Percentiles rank a stretch among this genome's conserved stretches.
Conservation (phyloP, 2,797 vertebrate species). For the Aulostomus chinensis region DNA sequence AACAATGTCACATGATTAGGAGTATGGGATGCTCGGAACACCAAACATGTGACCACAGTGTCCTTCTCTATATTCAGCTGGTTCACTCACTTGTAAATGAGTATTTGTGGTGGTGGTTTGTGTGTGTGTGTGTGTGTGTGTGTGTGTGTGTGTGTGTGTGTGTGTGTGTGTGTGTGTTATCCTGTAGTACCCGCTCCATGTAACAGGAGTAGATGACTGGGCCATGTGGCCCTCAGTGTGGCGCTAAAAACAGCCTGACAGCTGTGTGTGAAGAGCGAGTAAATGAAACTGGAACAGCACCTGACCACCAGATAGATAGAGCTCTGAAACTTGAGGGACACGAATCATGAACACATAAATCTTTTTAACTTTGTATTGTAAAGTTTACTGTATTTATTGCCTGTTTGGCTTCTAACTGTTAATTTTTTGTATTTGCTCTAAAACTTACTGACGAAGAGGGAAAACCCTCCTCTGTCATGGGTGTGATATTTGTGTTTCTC, state of each 20-base stretch:
- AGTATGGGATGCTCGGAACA: slow-evolving; percentile 22
- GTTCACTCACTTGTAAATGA: slow-evolving; percentile 19
- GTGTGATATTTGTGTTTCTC: no score
- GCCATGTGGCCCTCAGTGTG: slow-evolving; percentile 57
- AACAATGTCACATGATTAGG: slow-evolving; percentile 33
- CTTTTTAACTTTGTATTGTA: neutral
- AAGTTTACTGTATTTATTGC: neutral
- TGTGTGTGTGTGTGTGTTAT: slow-evolving; percentile 14
- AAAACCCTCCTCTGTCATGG: no score
- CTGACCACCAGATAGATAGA: slow-evolving; percentile 33
- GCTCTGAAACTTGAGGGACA: slow-evolving; percentile 14
- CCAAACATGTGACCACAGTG: slow-evolving; percentile 37
- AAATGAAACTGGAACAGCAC: slow-evolving; percentile 48
- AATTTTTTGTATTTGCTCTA: no score
- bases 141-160: slow-evolving; percentile 9
- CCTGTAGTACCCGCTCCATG: slow-evolving; percentile 45
- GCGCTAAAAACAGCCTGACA: slow-evolving; percentile 79
- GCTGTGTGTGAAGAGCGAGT: slow-evolving; percentile 61
- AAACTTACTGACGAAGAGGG: no score
- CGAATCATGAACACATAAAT: slow-evolving; percentile 6
- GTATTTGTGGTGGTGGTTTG: slow-evolving; percentile 13
- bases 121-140: slow-evolving; percentile 7
- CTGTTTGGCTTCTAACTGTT: no score
- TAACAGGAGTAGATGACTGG: slow-evolving; percentile 71
- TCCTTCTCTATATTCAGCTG: slow-evolving; percentile 50